These are phyloP conservation scores for Xenus cinereus DNA, from an alignment of 2,113 vertebrate genomes.

Conservation along the genomic window DNA sequence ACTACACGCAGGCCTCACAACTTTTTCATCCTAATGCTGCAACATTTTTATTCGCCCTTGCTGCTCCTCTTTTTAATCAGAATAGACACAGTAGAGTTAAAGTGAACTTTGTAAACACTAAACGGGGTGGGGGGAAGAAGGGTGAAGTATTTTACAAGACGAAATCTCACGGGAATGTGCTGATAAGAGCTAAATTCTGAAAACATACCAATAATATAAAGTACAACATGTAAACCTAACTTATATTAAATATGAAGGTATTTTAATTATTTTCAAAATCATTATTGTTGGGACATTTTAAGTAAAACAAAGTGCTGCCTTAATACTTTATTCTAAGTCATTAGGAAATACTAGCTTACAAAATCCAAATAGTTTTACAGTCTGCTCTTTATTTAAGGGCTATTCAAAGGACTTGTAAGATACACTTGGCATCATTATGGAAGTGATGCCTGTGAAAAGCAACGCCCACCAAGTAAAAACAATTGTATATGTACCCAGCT, in stretches of 20 bases:
- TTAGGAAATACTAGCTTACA: not conserved
- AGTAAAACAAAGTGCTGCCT: not conserved
- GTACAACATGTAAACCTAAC: not conserved
- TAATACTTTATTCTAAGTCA: not conserved
- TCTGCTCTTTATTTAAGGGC: conserved; percentile 27
- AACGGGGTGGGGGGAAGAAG: not conserved
- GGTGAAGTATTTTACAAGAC: not conserved
- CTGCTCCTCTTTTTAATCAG: not conserved
- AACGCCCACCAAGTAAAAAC: not conserved
- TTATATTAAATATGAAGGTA: not conserved
- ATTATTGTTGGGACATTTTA: not conserved
- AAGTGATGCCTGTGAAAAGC: conserved; percentile 20
- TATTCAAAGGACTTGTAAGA: conserved; percentile 14
- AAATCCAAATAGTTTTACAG: not conserved
- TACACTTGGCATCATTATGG: not conserved
- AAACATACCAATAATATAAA: not conserved
- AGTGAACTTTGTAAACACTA: not conserved
- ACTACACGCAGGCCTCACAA: not conserved
- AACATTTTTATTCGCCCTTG: not conserved
- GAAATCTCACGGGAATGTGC: not conserved
- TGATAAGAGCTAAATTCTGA: not conserved
- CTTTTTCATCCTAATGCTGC: not conserved
- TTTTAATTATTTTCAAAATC: not conserved
- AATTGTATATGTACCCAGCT: not conserved
- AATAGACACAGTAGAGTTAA: not conserved